Evolutionary conservation across 2,797 vertebrate species (phyloP), one percentile per base, ranked within the genome.

Genomic region (Champsocephalus esox): DNA sequence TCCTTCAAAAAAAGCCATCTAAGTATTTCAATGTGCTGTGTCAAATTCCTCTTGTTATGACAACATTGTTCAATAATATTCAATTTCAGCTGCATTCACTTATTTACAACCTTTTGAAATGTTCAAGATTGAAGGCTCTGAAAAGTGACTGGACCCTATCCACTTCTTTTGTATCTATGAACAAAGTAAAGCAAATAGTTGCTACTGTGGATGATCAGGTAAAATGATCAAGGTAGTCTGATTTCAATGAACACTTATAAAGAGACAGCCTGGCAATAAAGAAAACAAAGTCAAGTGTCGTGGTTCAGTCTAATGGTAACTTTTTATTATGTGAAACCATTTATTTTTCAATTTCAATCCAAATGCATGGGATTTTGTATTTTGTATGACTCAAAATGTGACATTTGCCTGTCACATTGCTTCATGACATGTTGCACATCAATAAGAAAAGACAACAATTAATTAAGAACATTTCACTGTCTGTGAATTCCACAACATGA

Each of bases 61-160:
- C 24, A 13, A 68, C 43, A 60, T 45, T 44, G 54, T 75, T 64
- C 57, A 66, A 34, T 70, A 21, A 14, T 67, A 63, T 70, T 81
- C 41, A 63, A 1, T 58, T 76, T 43, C 24, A 62, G 38, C 19
- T 51, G 13, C 41, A 64, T 66, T 77, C 14, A 57, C 48, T 63
- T 54, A 41, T 44, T 12, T 38, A 58, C 3, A 11, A 5, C 9
- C 48, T 71, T 72, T 73, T 45, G 19, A 34, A 59, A 61, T 21
- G 3, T 48, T 21, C 3, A 41, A 54, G 32, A 76, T 11, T 3
- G 46, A 64, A 75, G 41, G 24, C 49, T 55, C 71, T 12, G 2
- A 59, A 66, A 14, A 5, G 11, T 52, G 13, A 48, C n/a, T 3
- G 19, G 55, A 57, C 21, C n/a, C 5, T 11, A 34, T 10, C 46